These are phyloP conservation scores for Danio aesculapii DNA, from an alignment of 2,797 vertebrate genomes.

Conservation along the genomic window DNA sequence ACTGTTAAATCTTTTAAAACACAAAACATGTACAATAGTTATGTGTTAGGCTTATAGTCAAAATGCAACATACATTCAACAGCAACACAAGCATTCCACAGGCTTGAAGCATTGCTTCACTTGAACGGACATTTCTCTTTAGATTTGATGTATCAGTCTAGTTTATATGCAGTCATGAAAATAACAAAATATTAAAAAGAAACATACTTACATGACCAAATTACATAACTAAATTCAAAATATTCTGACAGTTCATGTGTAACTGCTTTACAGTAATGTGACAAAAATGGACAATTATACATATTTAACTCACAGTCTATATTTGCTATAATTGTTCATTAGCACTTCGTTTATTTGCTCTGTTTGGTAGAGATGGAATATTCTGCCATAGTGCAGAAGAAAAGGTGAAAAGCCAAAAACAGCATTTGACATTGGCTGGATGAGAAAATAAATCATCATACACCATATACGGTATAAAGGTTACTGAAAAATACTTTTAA, in stretches of 20 bases:
- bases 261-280: not conserved
- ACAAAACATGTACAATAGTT: constrained; percentile 27
- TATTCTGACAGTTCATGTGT: not conserved
- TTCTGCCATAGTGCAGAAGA: not conserved
- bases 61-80: constrained; percentile 6
- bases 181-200: not conserved
- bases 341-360: not conserved
- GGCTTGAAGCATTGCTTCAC: not conserved
- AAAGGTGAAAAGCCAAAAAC: not conserved
- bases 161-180: not conserved
- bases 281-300: constrained; percentile 7
- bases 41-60: not conserved
- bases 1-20: constrained; percentile 20
- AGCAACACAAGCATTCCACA: constrained; percentile 2
- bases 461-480: not conserved
- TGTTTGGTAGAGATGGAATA: constrained; percentile 21
- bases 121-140: not conserved
- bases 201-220: not conserved
- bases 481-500: not conserved
- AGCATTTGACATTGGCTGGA: constrained; percentile 9
- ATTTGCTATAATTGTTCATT: not conserved
- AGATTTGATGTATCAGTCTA: not conserved
- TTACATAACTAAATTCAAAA: not conserved
- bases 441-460: constrained; percentile 30
- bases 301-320: not conserved